Evolutionary conservation across 2,888 invertebrate species (phyloP).

Genomic region (Troides oblongomaculatus): DNA sequence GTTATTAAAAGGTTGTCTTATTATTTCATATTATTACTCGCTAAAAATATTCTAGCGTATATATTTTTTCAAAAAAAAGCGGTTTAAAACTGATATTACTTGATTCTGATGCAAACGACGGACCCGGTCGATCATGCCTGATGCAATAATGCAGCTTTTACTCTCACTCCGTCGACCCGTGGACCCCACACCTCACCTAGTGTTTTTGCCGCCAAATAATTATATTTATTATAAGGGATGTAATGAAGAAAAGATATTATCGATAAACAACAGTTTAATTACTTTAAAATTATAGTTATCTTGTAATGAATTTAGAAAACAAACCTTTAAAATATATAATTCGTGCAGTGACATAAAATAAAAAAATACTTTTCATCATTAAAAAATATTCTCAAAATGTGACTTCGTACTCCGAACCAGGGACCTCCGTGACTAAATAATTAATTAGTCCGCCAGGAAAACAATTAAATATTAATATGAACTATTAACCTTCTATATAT

Average conservation of each 20-base stretch:
- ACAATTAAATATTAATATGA: no score
- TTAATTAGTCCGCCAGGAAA: no score
- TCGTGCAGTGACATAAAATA: no score
- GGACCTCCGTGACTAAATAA: no score
- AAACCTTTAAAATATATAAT: no score
- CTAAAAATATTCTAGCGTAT: not conserved
- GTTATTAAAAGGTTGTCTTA: no score
- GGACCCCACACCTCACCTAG: conserved; percentile 5
- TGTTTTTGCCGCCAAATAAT: conserved; percentile 34
- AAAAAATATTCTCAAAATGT: no score
- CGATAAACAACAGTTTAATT: conserved; percentile 3
- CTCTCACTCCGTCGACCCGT: conserved; percentile 39
- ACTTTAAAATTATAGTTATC: not conserved
- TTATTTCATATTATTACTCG: no score
- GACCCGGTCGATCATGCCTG: conserved; percentile 48
- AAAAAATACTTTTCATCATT: no score
- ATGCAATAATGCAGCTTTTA: conserved; percentile 53
- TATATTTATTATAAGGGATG: conserved; percentile 24
- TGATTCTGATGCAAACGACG: conserved; percentile 47
- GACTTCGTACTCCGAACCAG: no score
- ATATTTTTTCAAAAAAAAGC: not conserved
- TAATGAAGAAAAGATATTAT: not conserved
- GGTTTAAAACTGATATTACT: not conserved
- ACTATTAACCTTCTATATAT: no score
- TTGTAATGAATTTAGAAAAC: no score